These are phyloP conservation scores for Anguilla megastoma DNA, from an alignment of 2,797 vertebrate species.

Conservation along the genomic window DNA sequence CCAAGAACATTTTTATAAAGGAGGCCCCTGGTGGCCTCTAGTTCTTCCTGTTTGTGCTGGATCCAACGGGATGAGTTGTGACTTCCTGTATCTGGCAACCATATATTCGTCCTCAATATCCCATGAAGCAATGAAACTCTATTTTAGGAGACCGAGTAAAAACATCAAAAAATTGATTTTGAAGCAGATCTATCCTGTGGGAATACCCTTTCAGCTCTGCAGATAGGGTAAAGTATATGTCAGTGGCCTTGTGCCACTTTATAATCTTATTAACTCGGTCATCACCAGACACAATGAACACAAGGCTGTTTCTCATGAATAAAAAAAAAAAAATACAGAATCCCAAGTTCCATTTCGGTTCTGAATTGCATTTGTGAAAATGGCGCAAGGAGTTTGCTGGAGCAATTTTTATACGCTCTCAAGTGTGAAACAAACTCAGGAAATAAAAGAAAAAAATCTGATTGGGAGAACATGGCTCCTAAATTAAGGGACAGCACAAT, in stretches of 20 bases:
- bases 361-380: constrained; percentile 2
- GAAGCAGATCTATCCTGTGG: constrained; percentile 46
- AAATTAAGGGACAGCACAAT: constrained; percentile 27
- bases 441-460: constrained; percentile 20
- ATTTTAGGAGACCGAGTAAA: constrained; percentile 63
- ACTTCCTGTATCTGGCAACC: constrained; percentile 59
- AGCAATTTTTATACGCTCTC: constrained; percentile 15
- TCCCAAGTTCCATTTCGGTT: not conserved
- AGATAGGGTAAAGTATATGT: not conserved
- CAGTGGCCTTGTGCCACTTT: not conserved
- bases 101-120: constrained; percentile 65
- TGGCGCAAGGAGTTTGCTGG: not conserved
- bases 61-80: constrained; percentile 64
- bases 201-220: constrained; percentile 42
- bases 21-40: too few species aligned
- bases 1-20: not conserved
- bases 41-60: constrained; percentile 54
- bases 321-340: not conserved
- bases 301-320: not conserved
- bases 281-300: not conserved
- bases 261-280: not conserved
- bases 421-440: constrained; percentile 18
- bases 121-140: constrained; percentile 46
- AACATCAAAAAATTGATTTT: constrained; percentile 72
- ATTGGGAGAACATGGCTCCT: constrained; percentile 26